Evolutionary conservation across 2,888 invertebrate genomes (phyloP), one percentile per base, ranked within the genome.

Genomic region (Caenorhabditis sp.): DNA sequence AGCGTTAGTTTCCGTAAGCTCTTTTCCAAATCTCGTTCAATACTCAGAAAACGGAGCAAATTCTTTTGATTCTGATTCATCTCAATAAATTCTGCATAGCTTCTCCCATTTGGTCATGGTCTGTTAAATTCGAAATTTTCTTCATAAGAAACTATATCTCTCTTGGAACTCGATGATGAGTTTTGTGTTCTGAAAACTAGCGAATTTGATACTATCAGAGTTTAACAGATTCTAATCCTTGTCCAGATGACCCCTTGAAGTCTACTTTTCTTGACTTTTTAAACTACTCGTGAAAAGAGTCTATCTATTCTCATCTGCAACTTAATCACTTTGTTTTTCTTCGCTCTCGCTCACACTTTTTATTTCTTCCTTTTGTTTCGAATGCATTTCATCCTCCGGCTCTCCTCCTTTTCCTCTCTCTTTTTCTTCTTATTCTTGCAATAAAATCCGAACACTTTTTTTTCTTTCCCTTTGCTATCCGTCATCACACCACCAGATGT

Each of bases 271-370:
- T 70, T 38, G 38, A 14, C 24, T 41, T 73, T 24, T 73, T n/a
- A 59, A 31, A 38, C 35, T 59, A 35, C 31, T 35, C 31, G 38
- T 10, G 2, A 12, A 38, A 12, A 38, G 24, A 24, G n/a, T n/a
- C n/a, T n/a, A n/a, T n/a, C 24, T 8, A 44, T 63, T 63, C 44
- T 44, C 63, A 63, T 63, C 44, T 63, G 44, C 63, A 63, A 63
- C 74, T 56, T 64, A 64, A 64, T 64, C 64, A 64, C 75, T 75
- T 64, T 75, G 64, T 75, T 64, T 75, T 54, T 73, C 31, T 56
- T 44, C 35, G 54, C 38, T 44, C 16, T 44, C 22, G 24, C 41
- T 63, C 38, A 35, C 49, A 35, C 19, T 22, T 41, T 44, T 44
- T 44, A 14, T 63, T 28, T 28, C 26, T 22, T 59, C 10, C 10